phyloP scores from a whole-genome alignment of 2,888 invertebrate genomes.

The Octonoba sinensis region DNA sequence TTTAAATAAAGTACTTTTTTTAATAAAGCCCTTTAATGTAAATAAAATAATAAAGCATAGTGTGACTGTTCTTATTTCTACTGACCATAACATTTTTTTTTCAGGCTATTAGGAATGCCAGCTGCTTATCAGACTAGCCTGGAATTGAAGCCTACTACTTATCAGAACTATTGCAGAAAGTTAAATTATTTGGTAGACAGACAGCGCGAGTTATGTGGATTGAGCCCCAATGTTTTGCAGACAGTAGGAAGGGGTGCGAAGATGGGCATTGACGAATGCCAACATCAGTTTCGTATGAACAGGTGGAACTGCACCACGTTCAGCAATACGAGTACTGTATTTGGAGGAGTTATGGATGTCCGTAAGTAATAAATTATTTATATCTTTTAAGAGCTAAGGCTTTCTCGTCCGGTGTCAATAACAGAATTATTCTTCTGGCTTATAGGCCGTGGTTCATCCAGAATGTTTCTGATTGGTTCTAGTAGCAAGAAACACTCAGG shows the following conservation, averaged over 20 bases:
- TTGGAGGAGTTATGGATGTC: slow-evolving; percentile 85
- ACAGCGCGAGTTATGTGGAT: slow-evolving; percentile 80
- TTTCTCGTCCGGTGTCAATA: not conserved
- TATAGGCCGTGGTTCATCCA: no score
- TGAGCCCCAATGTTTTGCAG: slow-evolving; percentile 82
- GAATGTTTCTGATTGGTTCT: no score
- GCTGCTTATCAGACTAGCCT: slow-evolving; percentile 71
- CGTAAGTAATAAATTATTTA: slow-evolving; percentile 77
- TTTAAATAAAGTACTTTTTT: not conserved
- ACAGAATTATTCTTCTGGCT: no score
- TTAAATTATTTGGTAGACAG: slow-evolving; percentile 80
- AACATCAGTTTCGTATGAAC: slow-evolving; percentile 86
- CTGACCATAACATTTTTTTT: slow-evolving; percentile 39
- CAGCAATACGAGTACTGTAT: slow-evolving; percentile 81
- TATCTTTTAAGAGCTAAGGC: no score
- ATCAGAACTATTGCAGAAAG: slow-evolving; percentile 80
- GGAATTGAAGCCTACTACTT: slow-evolving; percentile 72
- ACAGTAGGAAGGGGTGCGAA: slow-evolving; percentile 84
- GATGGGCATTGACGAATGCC: slow-evolving; percentile 90
- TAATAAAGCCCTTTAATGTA: not conserved
- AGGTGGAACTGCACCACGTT: slow-evolving; percentile 73
- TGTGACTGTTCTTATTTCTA: not conserved
- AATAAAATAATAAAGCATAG: not conserved
- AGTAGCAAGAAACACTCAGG: no score
- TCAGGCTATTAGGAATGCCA: slow-evolving; percentile 74